Conservation (phyloP, 2,113 vertebrate genomes). For the Mola mola region DNA sequence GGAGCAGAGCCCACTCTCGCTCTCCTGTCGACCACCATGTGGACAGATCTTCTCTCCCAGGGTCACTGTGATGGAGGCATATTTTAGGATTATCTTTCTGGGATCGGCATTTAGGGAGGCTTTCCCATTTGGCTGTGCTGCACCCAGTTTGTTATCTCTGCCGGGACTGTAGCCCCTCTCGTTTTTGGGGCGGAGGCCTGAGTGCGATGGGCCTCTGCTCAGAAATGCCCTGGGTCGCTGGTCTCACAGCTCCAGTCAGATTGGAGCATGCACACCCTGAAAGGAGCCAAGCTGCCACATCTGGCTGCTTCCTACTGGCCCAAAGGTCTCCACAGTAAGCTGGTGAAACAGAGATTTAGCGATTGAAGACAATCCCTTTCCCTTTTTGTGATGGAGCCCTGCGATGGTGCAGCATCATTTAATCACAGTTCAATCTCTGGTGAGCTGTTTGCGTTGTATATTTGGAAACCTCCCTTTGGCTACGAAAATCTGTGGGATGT, state of each 20-base stretch:
- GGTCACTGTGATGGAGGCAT: conserved; percentile 29
- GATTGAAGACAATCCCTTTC: conserved; percentile 14
- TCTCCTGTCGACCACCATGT: conserved; percentile 12
- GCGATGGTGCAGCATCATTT: background rate
- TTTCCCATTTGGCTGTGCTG: conserved; percentile 45
- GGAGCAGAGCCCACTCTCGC: conserved; percentile 24
- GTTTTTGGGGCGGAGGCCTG: conserved; percentile 27
- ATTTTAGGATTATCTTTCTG: conserved; percentile 45
- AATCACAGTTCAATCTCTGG: conserved; percentile 7
- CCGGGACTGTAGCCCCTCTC: conserved; percentile 19
- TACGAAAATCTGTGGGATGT: conserved; percentile 32
- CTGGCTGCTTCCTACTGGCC: conserved; percentile 41
- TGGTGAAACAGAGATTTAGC: conserved; percentile 20
- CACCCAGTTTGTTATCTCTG: conserved; percentile 50
- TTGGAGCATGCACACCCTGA: background rate
- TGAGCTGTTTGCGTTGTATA: background rate
- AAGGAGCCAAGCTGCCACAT: conserved; percentile 39
- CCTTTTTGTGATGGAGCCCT: background rate
- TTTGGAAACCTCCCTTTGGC: conserved; percentile 16
- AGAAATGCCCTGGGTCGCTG: conserved; percentile 37
- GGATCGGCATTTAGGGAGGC: conserved; percentile 35
- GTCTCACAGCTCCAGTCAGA: conserved; percentile 40
- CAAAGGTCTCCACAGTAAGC: conserved; percentile 17
- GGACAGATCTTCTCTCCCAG: conserved; percentile 37
- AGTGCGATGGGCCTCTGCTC: conserved; percentile 44